phyloP scores from a whole-genome alignment of 2,113 vertebrate genomes.

The Lates calcarifer region DNA sequence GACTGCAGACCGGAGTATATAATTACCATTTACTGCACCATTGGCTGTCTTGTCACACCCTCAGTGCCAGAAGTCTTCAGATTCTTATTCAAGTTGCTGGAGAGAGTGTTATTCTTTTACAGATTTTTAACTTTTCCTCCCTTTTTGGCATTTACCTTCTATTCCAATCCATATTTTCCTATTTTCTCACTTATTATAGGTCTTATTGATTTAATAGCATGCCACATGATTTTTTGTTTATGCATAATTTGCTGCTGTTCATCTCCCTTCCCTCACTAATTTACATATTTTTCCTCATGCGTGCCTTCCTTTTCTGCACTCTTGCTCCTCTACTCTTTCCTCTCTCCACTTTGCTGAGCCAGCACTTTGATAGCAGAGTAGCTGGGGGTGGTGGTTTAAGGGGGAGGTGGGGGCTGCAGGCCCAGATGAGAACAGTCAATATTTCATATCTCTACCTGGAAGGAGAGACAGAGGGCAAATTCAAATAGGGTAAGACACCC shows the following conservation, averaged over 20 bases:
- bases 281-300: constrained; percentile 42
- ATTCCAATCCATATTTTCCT: constrained; percentile 10
- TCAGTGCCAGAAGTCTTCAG: constrained; percentile 47
- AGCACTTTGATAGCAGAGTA: constrained; percentile 80
- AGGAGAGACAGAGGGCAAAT: constrained; percentile 81
- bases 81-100: constrained; percentile 51
- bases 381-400: constrained; percentile 66
- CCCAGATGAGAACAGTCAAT: constrained; percentile 82
- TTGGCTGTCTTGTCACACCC: constrained; percentile 72
- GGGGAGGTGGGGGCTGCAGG: constrained; percentile 64
- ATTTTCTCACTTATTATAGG: constrained; percentile 22
- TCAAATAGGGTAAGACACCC: constrained; percentile 75
- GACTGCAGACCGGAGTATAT: constrained; percentile 69
- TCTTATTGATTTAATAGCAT: constrained; percentile 32
- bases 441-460: constrained; percentile 82
- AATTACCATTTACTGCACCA: constrained; percentile 80
- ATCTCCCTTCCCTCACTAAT: background rate
- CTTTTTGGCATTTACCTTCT: constrained; percentile 27
- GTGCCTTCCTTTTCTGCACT: constrained; percentile 39
- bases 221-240: constrained; percentile 39
- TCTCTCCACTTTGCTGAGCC: constrained; percentile 76
- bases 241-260: constrained; percentile 40
- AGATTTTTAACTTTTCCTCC: constrained; percentile 21
- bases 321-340: constrained; percentile 43
- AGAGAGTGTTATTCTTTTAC: constrained; percentile 41